These are phyloP conservation scores for Lathronympha strigana DNA, from an alignment of 2,888 invertebrate species.

Conservation along the genomic window DNA sequence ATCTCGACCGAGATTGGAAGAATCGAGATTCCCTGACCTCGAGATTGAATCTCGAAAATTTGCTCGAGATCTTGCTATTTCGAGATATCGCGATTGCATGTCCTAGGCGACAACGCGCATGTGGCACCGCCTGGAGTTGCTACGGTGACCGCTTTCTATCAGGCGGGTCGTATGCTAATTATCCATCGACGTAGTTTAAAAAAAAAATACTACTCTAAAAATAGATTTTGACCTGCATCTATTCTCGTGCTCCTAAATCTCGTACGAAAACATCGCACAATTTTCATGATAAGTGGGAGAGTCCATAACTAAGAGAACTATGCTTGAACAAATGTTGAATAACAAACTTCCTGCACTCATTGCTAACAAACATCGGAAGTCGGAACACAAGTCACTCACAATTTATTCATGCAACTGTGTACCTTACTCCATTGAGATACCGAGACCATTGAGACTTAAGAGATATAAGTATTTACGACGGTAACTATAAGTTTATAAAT, in stretches of 20 bases:
- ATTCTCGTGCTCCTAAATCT: background rate
- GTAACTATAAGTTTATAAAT: background rate
- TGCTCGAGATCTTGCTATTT: too few relatives aligned
- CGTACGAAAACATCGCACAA: background rate
- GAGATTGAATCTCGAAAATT: too few relatives aligned
- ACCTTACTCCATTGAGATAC: conserved; percentile 5
- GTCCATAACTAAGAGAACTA: conserved; percentile 20
- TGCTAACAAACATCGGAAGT: conserved; percentile 14
- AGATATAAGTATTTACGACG: background rate
- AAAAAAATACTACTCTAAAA: background rate
- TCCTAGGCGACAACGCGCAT: too few relatives aligned
- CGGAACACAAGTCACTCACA: too few relatives aligned
- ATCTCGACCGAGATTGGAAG: too few relatives aligned
- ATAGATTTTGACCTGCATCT: background rate
- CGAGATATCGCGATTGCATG: too few relatives aligned
- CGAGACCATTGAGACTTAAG: background rate
- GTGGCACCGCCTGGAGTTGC: too few relatives aligned
- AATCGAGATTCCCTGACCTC: too few relatives aligned
- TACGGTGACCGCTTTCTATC: too few relatives aligned
- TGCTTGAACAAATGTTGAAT: conserved; percentile 22
- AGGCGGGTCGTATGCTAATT: too few relatives aligned
- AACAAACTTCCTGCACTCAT: conserved; percentile 39
- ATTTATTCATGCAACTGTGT: conserved; percentile 7
- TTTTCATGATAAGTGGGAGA: conserved; percentile 7
- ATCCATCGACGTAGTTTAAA: too few relatives aligned